A percentile compares a stretch with the other conserved stretches of the same genome.
Evolutionary conservation across 2,113 vertebrate genomes (phyloP).

Genomic region (Neolamprologus kungweensis): DNA sequence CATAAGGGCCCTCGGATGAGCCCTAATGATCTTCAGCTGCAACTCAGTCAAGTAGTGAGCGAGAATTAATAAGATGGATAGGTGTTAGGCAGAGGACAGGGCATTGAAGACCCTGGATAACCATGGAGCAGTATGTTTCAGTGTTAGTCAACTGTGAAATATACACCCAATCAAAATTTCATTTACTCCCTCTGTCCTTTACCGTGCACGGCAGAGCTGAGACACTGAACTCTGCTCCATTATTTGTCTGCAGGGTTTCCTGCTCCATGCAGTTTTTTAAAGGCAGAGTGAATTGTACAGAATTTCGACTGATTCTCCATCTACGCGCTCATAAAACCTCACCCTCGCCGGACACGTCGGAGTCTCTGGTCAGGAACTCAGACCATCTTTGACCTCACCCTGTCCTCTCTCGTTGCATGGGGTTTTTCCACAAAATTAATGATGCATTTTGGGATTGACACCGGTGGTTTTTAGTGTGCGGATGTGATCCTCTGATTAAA

Average conservation of each 20-base stretch:
- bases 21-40: slow-evolving; percentile 63
- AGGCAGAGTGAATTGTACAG: slow-evolving; percentile 41
- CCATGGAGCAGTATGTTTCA: slow-evolving; percentile 17
- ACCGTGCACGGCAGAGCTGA: neutral
- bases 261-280: neutral
- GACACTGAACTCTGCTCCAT: slow-evolving; percentile 19
- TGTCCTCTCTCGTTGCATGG: slow-evolving; percentile 39
- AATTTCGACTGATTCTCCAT: slow-evolving; percentile 31
- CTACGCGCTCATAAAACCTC: neutral
- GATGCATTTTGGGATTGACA: slow-evolving; percentile 38
- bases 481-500: slow-evolving; percentile 6
- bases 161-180: slow-evolving; percentile 30
- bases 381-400: slow-evolving; percentile 22
- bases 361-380: neutral
- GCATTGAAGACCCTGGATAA: slow-evolving; percentile 15
- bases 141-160: slow-evolving; percentile 49
- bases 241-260: neutral
- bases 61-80: slow-evolving; percentile 45
- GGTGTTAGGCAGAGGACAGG: slow-evolving; percentile 23
- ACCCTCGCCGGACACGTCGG: neutral
- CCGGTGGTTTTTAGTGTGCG: neutral
- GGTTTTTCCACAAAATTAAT: slow-evolving; percentile 26
- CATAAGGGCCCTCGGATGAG: slow-evolving; percentile 59
- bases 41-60: slow-evolving; percentile 50
- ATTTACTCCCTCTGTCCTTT: neutral